These are phyloP conservation scores for Atrina japonica DNA, from an alignment of 2,888 invertebrate genomes.

Conservation along the genomic window DNA sequence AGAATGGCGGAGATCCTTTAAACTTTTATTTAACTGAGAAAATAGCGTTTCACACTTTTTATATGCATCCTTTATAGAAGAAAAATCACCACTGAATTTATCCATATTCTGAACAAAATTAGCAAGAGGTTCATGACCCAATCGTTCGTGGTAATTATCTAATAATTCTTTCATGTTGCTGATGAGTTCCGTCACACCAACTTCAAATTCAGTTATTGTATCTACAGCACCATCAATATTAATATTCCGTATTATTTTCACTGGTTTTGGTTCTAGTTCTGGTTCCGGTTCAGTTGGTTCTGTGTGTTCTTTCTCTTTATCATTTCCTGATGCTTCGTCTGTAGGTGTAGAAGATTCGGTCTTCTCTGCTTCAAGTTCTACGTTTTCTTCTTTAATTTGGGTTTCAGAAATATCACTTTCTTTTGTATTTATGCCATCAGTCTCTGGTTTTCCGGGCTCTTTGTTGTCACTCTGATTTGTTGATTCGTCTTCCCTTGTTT, in stretches of 20 bases:
- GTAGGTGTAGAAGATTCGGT: not conserved
- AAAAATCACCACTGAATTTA: conserved; percentile 59
- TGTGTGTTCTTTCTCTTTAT: not conserved
- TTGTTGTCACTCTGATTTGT: conserved; percentile 5
- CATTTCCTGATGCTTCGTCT: not conserved
- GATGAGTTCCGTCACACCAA: conserved; percentile 46
- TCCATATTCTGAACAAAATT: conserved; percentile 58
- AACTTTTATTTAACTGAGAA: conserved; percentile 46
- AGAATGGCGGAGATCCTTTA: conserved; percentile 55
- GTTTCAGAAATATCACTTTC: not conserved
- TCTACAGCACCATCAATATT: conserved; percentile 53
- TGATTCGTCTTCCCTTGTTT: conserved; percentile 2
- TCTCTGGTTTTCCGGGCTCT: not conserved
- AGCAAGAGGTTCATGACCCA: conserved; percentile 51
- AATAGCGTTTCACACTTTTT: conserved; percentile 50
- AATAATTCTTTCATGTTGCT: conserved; percentile 52
- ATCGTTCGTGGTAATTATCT: conserved; percentile 48
- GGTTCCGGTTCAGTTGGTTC: conserved; percentile 26
- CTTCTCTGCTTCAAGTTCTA: conserved; percentile 10
- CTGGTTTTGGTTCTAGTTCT: conserved; percentile 40
- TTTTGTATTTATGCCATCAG: not conserved
- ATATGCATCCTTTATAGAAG: conserved; percentile 56
- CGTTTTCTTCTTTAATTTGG: not conserved
- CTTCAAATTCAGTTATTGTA: conserved; percentile 48
- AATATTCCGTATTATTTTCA: conserved; percentile 47